Evolutionary conservation across 2,113 vertebrate species (phyloP), one percentile per base, ranked within the genome.

Genomic region (Apistogramma diplotaenia): DNA sequence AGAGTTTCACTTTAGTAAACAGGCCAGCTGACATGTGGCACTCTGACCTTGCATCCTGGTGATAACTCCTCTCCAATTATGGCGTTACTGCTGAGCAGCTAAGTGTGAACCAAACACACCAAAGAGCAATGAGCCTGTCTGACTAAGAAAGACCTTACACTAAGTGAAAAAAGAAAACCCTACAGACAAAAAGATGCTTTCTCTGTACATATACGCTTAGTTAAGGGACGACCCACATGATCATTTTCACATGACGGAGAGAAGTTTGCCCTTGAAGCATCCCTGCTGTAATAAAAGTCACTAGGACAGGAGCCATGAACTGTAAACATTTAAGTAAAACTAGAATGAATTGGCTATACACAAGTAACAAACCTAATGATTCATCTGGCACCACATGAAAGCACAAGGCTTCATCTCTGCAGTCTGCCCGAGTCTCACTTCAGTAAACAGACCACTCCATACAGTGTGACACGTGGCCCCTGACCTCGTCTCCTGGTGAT

Each of bases 1-100:
- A 60, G 79, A 83, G 89, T 90, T 92, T 93, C 90, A 89, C 89
- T 70, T 89, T 72, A 83, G 89, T 75, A 90, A 94, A 90, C 74
- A 89, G 85, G 78, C 53, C 49, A 13, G 31, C 79, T 78, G 87
- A 88, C 87, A 83, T 88, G 87, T 82, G 74, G 82, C 78, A 72
- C 73, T 70, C 78, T 83, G 87, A 93, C 92, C 87, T 92, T 79
- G 79, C 86, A 65, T 89, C 81, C 56, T 57, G 75, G 82, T 86
- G 90, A 91, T 87, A 93, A 88, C 80, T 79, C 71, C 37, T 73
- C 85, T 82, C 74, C 75, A 86, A 87, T 89, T 89, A 89, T 85
- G 82, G 60, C 75, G 79, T 75, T 84, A 88, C 56, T 84, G 84
- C 72, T 76, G 59, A 78, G 60, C 90, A 73, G 78, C 21, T 75